Conservation (phyloP, 2,113 vertebrate species). For the Lepus europaeus region DNA sequence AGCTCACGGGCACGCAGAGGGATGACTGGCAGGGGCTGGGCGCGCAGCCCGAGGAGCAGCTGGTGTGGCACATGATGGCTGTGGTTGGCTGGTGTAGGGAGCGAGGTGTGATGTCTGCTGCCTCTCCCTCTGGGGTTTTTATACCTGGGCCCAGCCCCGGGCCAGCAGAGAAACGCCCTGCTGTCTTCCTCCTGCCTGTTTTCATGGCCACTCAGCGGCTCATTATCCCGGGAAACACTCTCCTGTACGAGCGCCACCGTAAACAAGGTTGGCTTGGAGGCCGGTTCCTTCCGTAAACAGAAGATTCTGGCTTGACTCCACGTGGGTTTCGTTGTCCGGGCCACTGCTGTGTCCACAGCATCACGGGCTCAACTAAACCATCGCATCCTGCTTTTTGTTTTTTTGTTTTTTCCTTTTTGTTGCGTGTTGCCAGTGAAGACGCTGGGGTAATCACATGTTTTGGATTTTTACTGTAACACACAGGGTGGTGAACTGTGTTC, state of each 20-base stretch:
- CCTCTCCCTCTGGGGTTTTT: not conserved
- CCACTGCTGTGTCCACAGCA: fast-evolving
- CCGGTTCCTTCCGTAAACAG: not conserved
- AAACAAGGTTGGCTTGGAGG: not conserved
- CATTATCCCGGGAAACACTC: not conserved
- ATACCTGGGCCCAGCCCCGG: not conserved
- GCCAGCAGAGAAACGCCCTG: not conserved
- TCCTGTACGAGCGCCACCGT: not conserved
- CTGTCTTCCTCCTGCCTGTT: not conserved
- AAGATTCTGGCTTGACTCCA: not conserved
- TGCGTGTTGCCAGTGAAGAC: fast-evolving
- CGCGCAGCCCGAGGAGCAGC: slow-evolving; percentile 2
- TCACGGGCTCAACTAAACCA: fast-evolving
- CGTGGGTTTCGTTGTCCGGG: not conserved
- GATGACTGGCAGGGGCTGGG: not conserved
- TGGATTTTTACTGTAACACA: not conserved
- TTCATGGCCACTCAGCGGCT: not conserved
- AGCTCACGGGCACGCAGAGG: not conserved
- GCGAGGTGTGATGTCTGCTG: not conserved
- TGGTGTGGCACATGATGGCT: slow-evolving; percentile 43
- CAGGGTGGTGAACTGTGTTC: not conserved
- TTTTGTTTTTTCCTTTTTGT: too few species aligned
- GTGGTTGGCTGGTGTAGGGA: not conserved
- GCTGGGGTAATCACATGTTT: not conserved
- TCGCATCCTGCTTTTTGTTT: fast-evolving